Percentiles rank a stretch among this genome's conserved stretches.
Evolutionary conservation across 37 sponge, comb jelly and placozoan species (phyloP).

Genomic region (Crambe crambe): DNA sequence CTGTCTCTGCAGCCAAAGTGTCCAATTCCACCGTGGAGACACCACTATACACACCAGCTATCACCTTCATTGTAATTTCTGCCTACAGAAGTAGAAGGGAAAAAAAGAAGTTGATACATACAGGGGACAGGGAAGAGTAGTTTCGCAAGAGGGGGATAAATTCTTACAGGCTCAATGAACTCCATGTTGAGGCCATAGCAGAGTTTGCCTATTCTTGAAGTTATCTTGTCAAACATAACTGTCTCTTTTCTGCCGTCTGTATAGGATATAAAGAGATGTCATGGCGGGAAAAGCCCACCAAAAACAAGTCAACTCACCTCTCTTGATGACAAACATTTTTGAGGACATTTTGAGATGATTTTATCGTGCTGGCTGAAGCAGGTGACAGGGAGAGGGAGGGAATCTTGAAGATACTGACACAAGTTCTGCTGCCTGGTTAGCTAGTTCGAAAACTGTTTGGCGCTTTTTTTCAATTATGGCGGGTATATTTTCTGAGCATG

Average conservation of each 20-base stretch:
- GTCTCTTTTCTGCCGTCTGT: constrained; percentile 90
- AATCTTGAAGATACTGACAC: too few relatives aligned
- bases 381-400: too few relatives aligned
- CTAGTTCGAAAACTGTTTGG: not conserved
- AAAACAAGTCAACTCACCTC: constrained; percentile 43
- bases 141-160: not conserved
- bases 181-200: constrained; percentile 93
- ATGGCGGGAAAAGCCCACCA: not conserved
- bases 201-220: constrained; percentile 93
- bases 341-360: constrained; percentile 59
- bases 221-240: constrained; percentile 99
- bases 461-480: not conserved
- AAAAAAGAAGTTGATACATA: not conserved
- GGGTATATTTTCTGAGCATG: constrained; percentile 4
- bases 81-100: constrained; percentile 36
- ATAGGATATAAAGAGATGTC: not conserved
- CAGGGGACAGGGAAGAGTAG: not conserved
- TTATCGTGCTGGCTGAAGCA: too few relatives aligned
- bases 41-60: constrained; percentile 89
- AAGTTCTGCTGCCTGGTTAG: too few relatives aligned
- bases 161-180: constrained; percentile 91
- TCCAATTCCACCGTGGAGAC: constrained; percentile 98
- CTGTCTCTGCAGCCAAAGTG: constrained; percentile 99
- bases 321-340: constrained; percentile 65
- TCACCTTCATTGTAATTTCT: constrained; percentile 95